phyloP scores from a whole-genome alignment of 1,140 invertebrate genomes.

The Aphidius ervi region DNA sequence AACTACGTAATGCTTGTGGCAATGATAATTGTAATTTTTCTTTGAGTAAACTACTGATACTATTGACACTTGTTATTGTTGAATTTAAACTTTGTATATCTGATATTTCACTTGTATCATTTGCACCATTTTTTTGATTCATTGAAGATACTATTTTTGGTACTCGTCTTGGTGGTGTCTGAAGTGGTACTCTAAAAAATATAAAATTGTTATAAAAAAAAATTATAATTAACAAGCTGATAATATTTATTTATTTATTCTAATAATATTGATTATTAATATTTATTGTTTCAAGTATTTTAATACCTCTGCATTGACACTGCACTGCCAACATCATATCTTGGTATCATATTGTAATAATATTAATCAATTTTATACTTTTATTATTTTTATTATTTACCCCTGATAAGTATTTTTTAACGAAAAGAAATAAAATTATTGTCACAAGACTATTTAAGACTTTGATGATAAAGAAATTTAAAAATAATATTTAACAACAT shows the following conservation, averaged over 20 bases:
- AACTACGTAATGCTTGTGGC: conserved; percentile 46
- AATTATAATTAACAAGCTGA: background rate
- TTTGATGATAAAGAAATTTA: too few relatives aligned
- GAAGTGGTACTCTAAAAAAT: conserved; percentile 42
- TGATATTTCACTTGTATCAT: conserved; percentile 42
- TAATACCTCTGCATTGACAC: conserved; percentile 42
- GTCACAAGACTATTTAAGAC: too few relatives aligned
- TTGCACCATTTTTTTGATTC: conserved; percentile 35
- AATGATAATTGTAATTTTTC: conserved; percentile 72
- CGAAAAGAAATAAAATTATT: too few relatives aligned
- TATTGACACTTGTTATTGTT: conserved; percentile 78
- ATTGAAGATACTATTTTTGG: conserved; percentile 29
- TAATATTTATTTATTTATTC: background rate
- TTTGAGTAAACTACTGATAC: conserved; percentile 72
- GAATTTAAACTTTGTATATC: conserved; percentile 57
- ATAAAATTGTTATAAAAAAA: background rate
- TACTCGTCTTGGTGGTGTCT: conserved; percentile 40
- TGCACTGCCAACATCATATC: conserved; percentile 43
- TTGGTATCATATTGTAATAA: conserved; percentile 34
- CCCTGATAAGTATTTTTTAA: too few relatives aligned
- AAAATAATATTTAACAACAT: too few relatives aligned
- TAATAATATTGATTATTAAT: conserved; percentile 6
- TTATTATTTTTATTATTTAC: too few relatives aligned
- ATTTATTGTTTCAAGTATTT: conserved; percentile 1
- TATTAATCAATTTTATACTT: too few relatives aligned